Evolutionary conservation across 2,113 vertebrate genomes (phyloP), one percentile per base, ranked within the genome.

Genomic region (Herpetotheres cachinnans): DNA sequence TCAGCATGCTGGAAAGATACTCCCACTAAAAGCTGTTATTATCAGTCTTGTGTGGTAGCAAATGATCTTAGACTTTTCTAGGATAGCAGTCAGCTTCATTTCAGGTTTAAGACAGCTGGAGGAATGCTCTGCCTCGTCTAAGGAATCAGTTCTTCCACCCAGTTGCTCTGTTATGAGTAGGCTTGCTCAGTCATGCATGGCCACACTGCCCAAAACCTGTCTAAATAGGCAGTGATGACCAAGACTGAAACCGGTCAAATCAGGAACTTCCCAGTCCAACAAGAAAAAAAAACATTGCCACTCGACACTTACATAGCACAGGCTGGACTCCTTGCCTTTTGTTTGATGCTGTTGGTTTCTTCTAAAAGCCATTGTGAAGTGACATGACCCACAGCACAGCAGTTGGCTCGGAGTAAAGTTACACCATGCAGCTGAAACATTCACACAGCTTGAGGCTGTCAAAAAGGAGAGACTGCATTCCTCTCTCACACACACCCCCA

Each of bases 211-310:
- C 78, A 24, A 81, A 93, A 90, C 80, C 54, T 87, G 89, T 36
- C 77, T 71, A 81, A 87, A 78, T 89, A 62, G 38, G 86, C 66
- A 85, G 54, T 0, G 4, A 89, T 80, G 94, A 97, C 83, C 82
- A 80, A 96, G 86, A 69, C 78, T 85, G 95, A 97, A 96, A 97
- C 73, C 36, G 70, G 77, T 78, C n/a, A 65, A 76, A 95, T 72
- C 70, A 59, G 91, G 82, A 95, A 95, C 86, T 82, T 96, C 32
- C 86, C 76, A 61, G 82, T 71, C 56, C 1, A 1, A 69, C 56
- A 21, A 84, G 70, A 56, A 56, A 21, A 72, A 11, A 27, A 16
- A 24, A 56, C 0, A 65, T 42, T 88, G 93, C 36, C 0, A 0
- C n/a, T 63, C 44, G 36, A 34, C 15, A 8, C 18, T 10, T 40